phyloP scores from a whole-genome alignment of 2,888 invertebrate species.

The Pristionchus fissidentatus region DNA sequence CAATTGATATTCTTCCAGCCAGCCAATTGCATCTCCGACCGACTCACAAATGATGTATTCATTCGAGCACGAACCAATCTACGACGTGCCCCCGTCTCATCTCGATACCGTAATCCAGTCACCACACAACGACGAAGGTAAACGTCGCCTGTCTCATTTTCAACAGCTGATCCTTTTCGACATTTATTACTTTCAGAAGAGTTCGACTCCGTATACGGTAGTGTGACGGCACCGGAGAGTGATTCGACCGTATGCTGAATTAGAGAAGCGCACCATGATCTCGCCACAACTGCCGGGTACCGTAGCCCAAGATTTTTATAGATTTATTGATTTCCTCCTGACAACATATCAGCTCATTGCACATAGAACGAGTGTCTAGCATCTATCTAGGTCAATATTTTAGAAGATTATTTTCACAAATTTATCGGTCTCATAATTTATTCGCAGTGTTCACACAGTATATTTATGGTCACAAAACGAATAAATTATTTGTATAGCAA shows the following conservation, averaged over 20 bases:
- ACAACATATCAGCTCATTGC: slow-evolving; percentile 19
- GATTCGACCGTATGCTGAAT: slow-evolving; percentile 46
- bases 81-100: slow-evolving; percentile 66
- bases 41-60: slow-evolving; percentile 68
- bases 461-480: slow-evolving; percentile 20
- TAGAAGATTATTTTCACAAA: too few relatives aligned
- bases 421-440: too few relatives aligned
- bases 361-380: slow-evolving; percentile 30
- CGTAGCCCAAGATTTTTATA: not conserved
- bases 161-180: not conserved
- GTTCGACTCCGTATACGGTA: slow-evolving; percentile 47
- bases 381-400: too few relatives aligned
- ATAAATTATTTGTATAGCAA: too few relatives aligned
- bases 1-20: slow-evolving; percentile 42
- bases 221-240: slow-evolving; percentile 42
- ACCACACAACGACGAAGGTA: slow-evolving; percentile 10
- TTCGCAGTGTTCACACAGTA: not conserved
- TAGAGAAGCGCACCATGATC: too few relatives aligned
- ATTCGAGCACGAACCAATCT: slow-evolving; percentile 72
- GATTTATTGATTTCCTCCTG: not conserved
- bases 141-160: not conserved
- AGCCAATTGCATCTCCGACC: slow-evolving; percentile 61
- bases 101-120: not conserved
- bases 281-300: too few relatives aligned
- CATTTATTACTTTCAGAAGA: not conserved